These are phyloP conservation scores for Calliphora vomitoria DNA, from an alignment of 2,888 invertebrate genomes.

Conservation along the genomic window DNA sequence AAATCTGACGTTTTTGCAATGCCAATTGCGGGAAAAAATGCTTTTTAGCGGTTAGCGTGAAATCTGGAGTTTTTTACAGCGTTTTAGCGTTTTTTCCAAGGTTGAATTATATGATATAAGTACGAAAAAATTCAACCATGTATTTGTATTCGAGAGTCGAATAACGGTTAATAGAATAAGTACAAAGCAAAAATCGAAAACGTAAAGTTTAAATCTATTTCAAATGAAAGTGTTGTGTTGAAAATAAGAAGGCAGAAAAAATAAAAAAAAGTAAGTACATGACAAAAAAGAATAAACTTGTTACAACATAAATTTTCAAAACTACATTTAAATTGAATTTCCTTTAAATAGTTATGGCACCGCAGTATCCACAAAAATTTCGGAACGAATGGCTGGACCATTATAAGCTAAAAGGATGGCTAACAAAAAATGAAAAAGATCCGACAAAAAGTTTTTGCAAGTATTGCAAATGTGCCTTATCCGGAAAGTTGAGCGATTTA, in stretches of 20 bases:
- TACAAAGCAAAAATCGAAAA: slow-evolving; percentile 2
- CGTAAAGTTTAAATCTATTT: neutral
- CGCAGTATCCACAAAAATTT: slow-evolving; percentile 20
- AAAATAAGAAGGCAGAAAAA: neutral
- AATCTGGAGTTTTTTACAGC: no score
- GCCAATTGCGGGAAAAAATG: no score
- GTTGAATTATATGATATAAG: no score
- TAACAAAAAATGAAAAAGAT: slow-evolving; percentile 18
- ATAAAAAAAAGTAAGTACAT: no score
- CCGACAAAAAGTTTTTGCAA: slow-evolving; percentile 27
- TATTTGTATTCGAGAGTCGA: slow-evolving; percentile 1
- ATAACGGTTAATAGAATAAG: slow-evolving; percentile 2
- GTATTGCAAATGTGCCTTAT: neutral
- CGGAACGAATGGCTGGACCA: slow-evolving; percentile 16
- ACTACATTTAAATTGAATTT: no score
- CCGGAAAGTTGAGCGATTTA: slow-evolving; percentile 7
- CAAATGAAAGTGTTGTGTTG: neutral
- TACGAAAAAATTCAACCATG: neutral
- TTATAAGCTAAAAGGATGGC: slow-evolving; percentile 24
- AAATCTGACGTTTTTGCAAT: no score
- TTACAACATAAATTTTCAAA: no score
- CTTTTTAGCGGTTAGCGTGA: no score
- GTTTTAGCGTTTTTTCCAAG: no score
- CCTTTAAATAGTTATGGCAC: neutral
- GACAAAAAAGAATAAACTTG: no score